These are phyloP conservation scores for Zaprionus tsacasi DNA, from an alignment of 1,140 invertebrate species.

Conservation along the genomic window DNA sequence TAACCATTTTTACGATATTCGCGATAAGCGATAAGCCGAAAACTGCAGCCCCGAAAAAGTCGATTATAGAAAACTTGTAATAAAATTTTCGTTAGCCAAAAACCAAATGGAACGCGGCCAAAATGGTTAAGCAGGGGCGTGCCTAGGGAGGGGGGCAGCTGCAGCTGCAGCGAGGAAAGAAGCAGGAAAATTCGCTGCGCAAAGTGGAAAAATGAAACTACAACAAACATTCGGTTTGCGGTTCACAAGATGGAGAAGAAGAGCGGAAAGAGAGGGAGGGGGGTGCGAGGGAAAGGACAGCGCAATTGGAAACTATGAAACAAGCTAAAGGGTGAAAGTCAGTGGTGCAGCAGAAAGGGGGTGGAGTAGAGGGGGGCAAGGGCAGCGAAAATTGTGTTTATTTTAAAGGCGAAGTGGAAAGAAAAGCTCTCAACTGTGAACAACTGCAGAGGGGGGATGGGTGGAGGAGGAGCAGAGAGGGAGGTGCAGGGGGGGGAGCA, in stretches of 20 bases:
- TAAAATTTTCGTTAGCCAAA: conserved; percentile 74
- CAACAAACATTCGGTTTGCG: conserved; percentile 23
- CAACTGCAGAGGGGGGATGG: not conserved
- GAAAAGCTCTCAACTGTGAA: conserved; percentile 22
- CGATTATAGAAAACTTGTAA: conserved; percentile 79
- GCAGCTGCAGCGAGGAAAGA: conserved; percentile 10
- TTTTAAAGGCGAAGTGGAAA: conserved; percentile 44
- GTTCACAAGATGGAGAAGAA: not conserved
- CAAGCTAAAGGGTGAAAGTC: conserved; percentile 45
- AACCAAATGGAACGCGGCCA: conserved; percentile 64
- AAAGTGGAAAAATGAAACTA: conserved; percentile 32
- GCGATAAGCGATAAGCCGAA: conserved; percentile 36
- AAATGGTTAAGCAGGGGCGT: conserved; percentile 8
- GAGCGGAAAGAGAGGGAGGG: not conserved
- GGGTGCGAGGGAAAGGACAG: not conserved
- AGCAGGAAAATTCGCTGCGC: conserved; percentile 15
- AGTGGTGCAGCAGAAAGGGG: conserved; percentile 7
- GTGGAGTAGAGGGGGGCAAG: not conserved
- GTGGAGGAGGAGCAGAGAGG: not conserved
- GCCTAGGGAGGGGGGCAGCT: not conserved
- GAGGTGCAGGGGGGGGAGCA: conserved; percentile 9
- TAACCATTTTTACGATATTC: conserved; percentile 62
- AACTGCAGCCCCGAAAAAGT: conserved; percentile 56
- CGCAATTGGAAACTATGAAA: conserved; percentile 66
- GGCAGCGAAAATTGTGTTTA: conserved; percentile 72